A percentile compares a stretch with the other conserved stretches of the same genome.
These are phyloP conservation scores for Synergus umbraculus DNA, from an alignment of 2,888 invertebrate genomes.

Conservation along the genomic window DNA sequence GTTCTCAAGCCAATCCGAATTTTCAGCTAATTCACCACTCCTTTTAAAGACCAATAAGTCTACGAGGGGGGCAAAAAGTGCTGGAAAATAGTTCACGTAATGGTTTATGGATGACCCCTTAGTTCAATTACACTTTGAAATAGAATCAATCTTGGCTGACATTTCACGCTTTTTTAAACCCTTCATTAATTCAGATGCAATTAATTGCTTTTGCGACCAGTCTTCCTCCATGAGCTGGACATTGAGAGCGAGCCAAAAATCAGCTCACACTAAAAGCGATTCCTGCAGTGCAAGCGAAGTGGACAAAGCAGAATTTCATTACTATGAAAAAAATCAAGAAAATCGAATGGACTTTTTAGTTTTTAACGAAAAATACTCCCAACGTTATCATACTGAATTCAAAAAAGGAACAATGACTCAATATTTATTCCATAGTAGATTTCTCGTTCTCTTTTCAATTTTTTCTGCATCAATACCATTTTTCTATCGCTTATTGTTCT, in stretches of 20 bases:
- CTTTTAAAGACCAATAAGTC: too few relatives aligned
- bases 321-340: neutral
- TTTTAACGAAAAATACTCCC: neutral
- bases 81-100: too few relatives aligned
- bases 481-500: too few relatives aligned
- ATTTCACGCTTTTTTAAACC: slow-evolving; percentile 29
- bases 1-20: too few relatives aligned
- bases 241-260: slow-evolving; percentile 17
- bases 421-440: neutral
- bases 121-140: slow-evolving; percentile 33
- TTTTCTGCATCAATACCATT: neutral
- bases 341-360: neutral
- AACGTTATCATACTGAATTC: neutral
- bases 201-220: slow-evolving; percentile 32
- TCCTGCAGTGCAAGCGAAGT: neutral
- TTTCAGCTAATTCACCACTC: too few relatives aligned
- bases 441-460: neutral
- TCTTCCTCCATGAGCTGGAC: neutral
- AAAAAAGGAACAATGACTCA: neutral
- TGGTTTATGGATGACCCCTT: neutral
- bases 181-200: slow-evolving; percentile 30
- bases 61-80: too few relatives aligned
- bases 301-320: slow-evolving; percentile 10
- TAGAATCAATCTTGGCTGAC: slow-evolving; percentile 23
- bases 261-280: slow-evolving; percentile 12